Evolutionary conservation across 2,888 invertebrate species (phyloP).

Genomic region (Embidobia sp.): DNA sequence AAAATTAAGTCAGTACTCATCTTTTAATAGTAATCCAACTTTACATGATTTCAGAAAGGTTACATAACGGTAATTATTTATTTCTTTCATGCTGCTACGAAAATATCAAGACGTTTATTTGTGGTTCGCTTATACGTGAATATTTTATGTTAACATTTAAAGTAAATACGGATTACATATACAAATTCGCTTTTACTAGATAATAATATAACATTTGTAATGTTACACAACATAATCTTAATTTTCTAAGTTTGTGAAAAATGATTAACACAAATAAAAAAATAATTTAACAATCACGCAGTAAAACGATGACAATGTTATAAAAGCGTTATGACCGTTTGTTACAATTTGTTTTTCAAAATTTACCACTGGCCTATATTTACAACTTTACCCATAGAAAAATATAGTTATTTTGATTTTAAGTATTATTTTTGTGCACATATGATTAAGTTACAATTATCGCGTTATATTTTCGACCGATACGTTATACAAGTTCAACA

Average conservation of each 20-base stretch:
- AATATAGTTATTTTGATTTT: slow-evolving; percentile 60
- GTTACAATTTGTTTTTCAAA: slow-evolving; percentile 28
- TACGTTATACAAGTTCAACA: not conserved
- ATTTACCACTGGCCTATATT: slow-evolving; percentile 56
- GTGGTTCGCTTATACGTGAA: slow-evolving; percentile 14
- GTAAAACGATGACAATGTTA: slow-evolving; percentile 16
- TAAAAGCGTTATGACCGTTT: slow-evolving; percentile 20
- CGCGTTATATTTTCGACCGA: slow-evolving; percentile 1
- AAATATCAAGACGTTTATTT: slow-evolving; percentile 24
- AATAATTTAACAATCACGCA: slow-evolving; percentile 35
- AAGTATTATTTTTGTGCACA: slow-evolving; percentile 39
- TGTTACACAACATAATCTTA: slow-evolving; percentile 38
- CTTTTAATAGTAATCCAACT: slow-evolving; percentile 20
- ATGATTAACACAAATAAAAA: slow-evolving; percentile 9
- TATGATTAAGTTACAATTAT: slow-evolving; percentile 16
- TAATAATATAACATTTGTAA: slow-evolving; percentile 38
- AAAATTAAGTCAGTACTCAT: slow-evolving; percentile 25
- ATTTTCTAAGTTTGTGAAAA: slow-evolving; percentile 20
- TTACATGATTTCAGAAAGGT: slow-evolving; percentile 15
- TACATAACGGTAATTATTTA: slow-evolving; percentile 11
- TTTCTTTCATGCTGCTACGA: slow-evolving; percentile 3
- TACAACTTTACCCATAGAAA: slow-evolving; percentile 50
- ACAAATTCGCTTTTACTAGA: slow-evolving; percentile 3
- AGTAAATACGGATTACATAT: slow-evolving; percentile 26
- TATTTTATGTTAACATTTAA: slow-evolving; percentile 24